Percentiles rank a stretch among this genome's conserved stretches.
Conservation (phyloP, 64 coral and sea anemone species). For the Catalaphyllia jardinei region DNA sequence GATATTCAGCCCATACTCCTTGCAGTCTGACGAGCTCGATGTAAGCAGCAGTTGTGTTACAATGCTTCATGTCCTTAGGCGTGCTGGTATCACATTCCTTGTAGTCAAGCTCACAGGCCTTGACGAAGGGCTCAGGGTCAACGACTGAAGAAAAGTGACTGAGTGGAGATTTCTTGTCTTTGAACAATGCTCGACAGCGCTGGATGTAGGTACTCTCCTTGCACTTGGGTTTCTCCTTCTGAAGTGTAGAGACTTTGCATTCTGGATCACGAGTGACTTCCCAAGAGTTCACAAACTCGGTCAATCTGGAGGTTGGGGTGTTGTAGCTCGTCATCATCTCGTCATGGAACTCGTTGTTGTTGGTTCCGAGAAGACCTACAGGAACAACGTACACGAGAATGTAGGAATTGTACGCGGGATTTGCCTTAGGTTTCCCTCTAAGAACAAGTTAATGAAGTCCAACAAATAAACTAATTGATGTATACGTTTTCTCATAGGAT, state of each 20-base stretch:
- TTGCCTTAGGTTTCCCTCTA: neutral
- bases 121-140: conserved; percentile 80
- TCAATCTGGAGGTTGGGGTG: conserved; percentile 48
- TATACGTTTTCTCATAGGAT: too few species aligned
- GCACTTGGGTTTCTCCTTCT: conserved; percentile 34
- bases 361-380: conserved; percentile 94
- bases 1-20: conserved; percentile 74
- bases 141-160: conserved; percentile 72
- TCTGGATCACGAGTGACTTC: conserved; percentile 66
- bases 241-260: conserved; percentile 31
- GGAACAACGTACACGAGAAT: neutral
- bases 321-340: conserved; percentile 66
- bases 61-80: conserved; percentile 86
- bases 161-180: conserved; percentile 70
- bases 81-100: conserved; percentile 55
- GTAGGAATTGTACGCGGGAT: neutral
- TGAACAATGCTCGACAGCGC: conserved; percentile 79
- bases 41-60: conserved; percentile 91
- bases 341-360: conserved; percentile 94
- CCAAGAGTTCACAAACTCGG: conserved; percentile 97
- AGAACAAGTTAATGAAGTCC: too few species aligned
- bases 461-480: too few species aligned
- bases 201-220: conserved; percentile 13
- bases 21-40: conserved; percentile 76
- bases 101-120: conserved; percentile 83